These are phyloP conservation scores for Cheirogaleus medius DNA, from an alignment of 2,113 vertebrate species.

Conservation along the genomic window DNA sequence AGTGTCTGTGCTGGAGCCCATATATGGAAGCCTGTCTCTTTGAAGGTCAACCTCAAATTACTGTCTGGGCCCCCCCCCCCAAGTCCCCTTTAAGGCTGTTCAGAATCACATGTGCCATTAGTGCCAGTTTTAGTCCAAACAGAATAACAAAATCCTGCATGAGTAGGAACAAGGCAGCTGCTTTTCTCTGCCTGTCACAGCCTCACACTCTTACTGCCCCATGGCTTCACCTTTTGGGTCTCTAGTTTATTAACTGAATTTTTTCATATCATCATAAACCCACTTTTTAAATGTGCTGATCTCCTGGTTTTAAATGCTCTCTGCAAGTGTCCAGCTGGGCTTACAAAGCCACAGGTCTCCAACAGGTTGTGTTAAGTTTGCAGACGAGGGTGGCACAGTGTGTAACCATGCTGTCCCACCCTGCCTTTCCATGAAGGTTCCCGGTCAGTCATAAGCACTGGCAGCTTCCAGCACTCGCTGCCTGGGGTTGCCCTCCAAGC, in stretches of 20 bases:
- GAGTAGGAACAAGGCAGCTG: neutral
- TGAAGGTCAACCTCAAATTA: neutral
- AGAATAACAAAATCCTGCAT: neutral
- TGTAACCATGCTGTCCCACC: neutral
- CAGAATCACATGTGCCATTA: rapidly evolving
- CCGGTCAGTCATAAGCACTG: neutral
- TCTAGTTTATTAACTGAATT: neutral
- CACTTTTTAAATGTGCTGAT: neutral
- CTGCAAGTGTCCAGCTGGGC: neutral
- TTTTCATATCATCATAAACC: neutral
- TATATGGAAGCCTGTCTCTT: neutral
- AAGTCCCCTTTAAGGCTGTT: neutral
- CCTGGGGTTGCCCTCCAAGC: neutral
- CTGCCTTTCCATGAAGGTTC: neutral
- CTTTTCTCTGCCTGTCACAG: neutral
- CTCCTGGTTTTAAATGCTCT: neutral
- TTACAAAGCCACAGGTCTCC: neutral
- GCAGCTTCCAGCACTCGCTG: neutral
- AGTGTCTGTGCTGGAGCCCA: neutral
- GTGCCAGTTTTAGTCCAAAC: neutral
- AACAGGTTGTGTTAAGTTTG: neutral
- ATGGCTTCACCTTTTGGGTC: neutral
- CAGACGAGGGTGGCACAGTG: neutral
- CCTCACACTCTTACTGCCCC: neutral
- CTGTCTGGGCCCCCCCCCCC: neutral